Conservation (phyloP, 2,113 vertebrate genomes). For the Diadophis punctatus region DNA sequence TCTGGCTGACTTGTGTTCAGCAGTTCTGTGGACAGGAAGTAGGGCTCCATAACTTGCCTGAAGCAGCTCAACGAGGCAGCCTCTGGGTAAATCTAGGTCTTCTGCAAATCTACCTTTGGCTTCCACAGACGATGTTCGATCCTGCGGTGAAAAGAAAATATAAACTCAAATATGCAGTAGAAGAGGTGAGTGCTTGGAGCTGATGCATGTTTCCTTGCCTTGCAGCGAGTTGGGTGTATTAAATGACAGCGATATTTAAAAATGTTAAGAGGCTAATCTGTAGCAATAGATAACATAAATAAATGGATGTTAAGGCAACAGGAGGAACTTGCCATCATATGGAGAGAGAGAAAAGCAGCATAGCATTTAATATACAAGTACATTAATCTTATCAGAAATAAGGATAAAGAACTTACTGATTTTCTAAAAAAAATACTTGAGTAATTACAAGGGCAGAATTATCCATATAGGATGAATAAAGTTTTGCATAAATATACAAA, state of each 20-base stretch:
- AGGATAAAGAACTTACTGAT: background rate
- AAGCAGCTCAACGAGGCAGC: conserved; percentile 74
- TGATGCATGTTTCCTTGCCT: background rate
- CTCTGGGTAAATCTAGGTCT: conserved; percentile 94
- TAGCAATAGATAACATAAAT: background rate
- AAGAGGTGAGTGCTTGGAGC: conserved; percentile 77
- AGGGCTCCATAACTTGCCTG: conserved; percentile 62
- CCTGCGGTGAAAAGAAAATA: conserved; percentile 90
- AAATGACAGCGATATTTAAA: background rate
- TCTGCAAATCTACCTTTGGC: conserved; percentile 89
- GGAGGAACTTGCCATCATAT: background rate
- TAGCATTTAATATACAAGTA: background rate
- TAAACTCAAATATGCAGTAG: conserved; percentile 86
- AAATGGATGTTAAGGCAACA: too few relatives aligned
- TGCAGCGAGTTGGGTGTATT: background rate
- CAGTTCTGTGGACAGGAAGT: conserved; percentile 78
- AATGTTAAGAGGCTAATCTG: background rate
- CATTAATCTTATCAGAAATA: background rate
- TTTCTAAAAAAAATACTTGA: background rate
- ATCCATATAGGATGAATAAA: background rate
- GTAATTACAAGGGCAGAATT: background rate
- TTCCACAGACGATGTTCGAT: conserved; percentile 89
- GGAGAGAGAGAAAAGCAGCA: background rate
- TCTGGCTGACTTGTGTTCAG: conserved; percentile 79
- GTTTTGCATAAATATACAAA: background rate